Evolutionary conservation across 2,113 vertebrate species (phyloP).

Genomic region (Puffinus mauretanicus): DNA sequence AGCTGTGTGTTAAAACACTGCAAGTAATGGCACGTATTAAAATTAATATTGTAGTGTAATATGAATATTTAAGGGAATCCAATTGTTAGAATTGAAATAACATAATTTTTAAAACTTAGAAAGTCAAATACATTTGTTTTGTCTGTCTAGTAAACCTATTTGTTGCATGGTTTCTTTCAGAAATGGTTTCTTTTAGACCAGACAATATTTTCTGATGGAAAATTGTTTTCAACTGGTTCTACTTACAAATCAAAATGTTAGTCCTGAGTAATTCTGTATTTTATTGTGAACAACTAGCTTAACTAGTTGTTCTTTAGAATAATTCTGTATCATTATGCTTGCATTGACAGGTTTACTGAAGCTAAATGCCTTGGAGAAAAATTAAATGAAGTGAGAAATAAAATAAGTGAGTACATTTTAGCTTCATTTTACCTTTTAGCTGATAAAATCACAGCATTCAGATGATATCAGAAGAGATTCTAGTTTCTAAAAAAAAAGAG

Average conservation of each 20-base stretch:
- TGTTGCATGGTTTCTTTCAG: background rate
- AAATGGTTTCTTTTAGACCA: background rate
- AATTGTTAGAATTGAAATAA: background rate
- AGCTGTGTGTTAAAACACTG: background rate
- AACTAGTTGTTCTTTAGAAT: background rate
- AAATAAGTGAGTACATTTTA: conserved; percentile 85
- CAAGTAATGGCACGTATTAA: background rate
- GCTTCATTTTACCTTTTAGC: background rate
- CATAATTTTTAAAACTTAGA: background rate
- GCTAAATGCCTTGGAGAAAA: conserved; percentile 84
- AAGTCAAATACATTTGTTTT: background rate
- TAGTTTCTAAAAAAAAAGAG: background rate
- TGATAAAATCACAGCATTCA: background rate
- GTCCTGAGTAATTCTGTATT: background rate
- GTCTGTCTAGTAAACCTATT: background rate
- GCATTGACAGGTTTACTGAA: conserved; percentile 81
- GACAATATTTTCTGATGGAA: background rate
- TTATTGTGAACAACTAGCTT: background rate
- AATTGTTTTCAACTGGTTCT: background rate
- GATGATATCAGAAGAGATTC: background rate
- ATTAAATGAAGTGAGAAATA: conserved; percentile 79
- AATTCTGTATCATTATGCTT: background rate
- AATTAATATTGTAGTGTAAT: background rate
- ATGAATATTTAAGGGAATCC: background rate
- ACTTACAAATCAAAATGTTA: background rate